These are phyloP conservation scores for Luperina testacea DNA, from an alignment of 2,888 invertebrate species.

Conservation along the genomic window DNA sequence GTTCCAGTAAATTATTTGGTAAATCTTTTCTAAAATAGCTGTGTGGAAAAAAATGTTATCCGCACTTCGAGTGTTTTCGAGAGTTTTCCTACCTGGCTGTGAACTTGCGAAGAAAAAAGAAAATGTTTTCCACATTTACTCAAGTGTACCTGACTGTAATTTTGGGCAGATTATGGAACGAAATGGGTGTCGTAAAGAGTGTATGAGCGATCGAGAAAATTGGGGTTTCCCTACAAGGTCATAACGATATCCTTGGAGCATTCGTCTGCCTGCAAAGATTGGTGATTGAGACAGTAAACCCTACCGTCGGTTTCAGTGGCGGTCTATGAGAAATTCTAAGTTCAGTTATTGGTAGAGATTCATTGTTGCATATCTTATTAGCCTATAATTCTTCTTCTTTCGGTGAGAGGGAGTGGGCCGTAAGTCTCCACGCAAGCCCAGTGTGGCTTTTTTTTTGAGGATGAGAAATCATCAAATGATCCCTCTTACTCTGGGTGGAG, in stretches of 20 bases:
- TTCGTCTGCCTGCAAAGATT: not conserved
- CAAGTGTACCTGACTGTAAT: not conserved
- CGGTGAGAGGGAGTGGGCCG: not conserved
- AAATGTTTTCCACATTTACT: not conserved
- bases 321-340: not conserved
- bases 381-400: not conserved
- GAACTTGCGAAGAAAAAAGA: too few species aligned
- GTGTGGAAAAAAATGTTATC: too few species aligned
- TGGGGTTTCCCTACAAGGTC: not conserved
- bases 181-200: not conserved
- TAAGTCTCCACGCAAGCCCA: not conserved
- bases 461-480: too few species aligned
- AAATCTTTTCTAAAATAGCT: slow-evolving; percentile 11
- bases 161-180: slow-evolving; percentile 3
- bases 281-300: not conserved
- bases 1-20: not conserved
- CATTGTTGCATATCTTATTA: not conserved
- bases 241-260: not conserved
- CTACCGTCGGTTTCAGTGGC: not conserved
- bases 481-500: too few species aligned
- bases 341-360: not conserved
- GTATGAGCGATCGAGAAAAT: not conserved
- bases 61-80: too few species aligned
- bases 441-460: too few species aligned
- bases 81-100: too few species aligned